These are phyloP conservation scores for Caenorhabditis sp. DNA, from an alignment of 2,888 invertebrate species.

Conservation along the genomic window DNA sequence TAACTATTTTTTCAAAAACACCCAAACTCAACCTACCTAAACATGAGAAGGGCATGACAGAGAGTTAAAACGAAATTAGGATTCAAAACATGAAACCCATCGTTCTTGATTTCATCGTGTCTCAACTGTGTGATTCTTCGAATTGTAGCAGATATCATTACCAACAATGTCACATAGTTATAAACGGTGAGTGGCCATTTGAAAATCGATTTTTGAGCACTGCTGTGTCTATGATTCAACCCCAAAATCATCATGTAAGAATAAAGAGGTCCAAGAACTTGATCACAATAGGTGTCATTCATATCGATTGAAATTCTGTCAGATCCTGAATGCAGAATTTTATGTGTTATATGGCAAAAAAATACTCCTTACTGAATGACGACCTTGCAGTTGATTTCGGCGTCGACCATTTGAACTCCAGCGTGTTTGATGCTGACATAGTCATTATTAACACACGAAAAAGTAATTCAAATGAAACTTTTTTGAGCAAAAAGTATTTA, in stretches of 20 bases:
- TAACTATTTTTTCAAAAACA: too few relatives aligned
- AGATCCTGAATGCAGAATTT: neutral
- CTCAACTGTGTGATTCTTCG: conserved; percentile 49
- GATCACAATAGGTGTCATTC: conserved; percentile 51
- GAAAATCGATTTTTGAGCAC: conserved; percentile 36
- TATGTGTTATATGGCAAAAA: neutral
- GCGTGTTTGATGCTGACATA: conserved; percentile 37
- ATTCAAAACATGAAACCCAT: conserved; percentile 46
- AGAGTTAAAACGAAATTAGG: conserved; percentile 54
- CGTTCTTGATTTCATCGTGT: conserved; percentile 26
- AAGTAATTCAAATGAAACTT: neutral
- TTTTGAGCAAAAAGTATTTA: neutral
- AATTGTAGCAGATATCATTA: conserved; percentile 43
- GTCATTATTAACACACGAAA: conserved; percentile 28
- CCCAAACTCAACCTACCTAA: too few relatives aligned
- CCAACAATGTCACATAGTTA: conserved; percentile 44
- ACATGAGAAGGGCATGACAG: conserved; percentile 51
- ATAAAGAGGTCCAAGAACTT: conserved; percentile 50
- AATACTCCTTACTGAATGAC: conserved; percentile 15
- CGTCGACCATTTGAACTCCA: conserved; percentile 45
- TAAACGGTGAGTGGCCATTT: conserved; percentile 44
- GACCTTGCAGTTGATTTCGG: conserved; percentile 32
- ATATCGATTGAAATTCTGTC: conserved; percentile 43
- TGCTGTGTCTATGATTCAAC: conserved; percentile 45
- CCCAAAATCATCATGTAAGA: conserved; percentile 54